Base-by-base conservation (phyloP, 2,113 vertebrate species). In the Oncorhynchus nerka region DNA sequence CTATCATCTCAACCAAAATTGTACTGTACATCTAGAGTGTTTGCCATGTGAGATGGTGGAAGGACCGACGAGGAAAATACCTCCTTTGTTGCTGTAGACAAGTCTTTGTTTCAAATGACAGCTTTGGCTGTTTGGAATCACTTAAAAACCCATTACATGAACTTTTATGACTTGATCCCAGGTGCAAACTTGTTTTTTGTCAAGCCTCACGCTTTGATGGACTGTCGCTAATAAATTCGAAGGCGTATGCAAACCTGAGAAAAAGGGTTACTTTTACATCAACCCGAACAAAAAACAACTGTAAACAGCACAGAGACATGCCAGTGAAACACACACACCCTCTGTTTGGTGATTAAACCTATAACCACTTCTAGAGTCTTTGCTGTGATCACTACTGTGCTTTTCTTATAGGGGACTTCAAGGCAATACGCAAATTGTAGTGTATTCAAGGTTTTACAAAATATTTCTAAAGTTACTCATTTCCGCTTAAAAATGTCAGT, bases 131-230 rank as follows among this genome's bases (percentile, higher is more conserved):
- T 81, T 83, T 76, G 73, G 78, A 72, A 74, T 85, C 72, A 74
- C 86, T 90, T 82, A 81, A 86, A 88, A 88, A 45, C 67, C 45
- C 68, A 85, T 90, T 81, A 64, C 67, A 32, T 70, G 83, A 84
- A 89, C 74, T 81, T 88, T 91, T 76, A 90, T 70, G 77, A 84
- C 74, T 8, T n/a, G 30, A 16, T 74, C 71, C 83, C 87, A 89
- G 86, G 83, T 88, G 86, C 85, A 83, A 84, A 83, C 79, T 76
- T 20, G 74, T 76, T 79, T 73, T 57, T 45, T 59, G 74, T 78
- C 64, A 20, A 79, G 59, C 68, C 39, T 22, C 19, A 30, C 19
- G 32, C 79, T 45, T 65, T 20, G 75, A 77, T 78, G 78, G 70
- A 73, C 74, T 67, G 67, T 24, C 69, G 64, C 48, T 74, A 82